Evolutionary conservation across 2,113 vertebrate species (phyloP).

Genomic region (Cyprinodon brontotheroides): DNA sequence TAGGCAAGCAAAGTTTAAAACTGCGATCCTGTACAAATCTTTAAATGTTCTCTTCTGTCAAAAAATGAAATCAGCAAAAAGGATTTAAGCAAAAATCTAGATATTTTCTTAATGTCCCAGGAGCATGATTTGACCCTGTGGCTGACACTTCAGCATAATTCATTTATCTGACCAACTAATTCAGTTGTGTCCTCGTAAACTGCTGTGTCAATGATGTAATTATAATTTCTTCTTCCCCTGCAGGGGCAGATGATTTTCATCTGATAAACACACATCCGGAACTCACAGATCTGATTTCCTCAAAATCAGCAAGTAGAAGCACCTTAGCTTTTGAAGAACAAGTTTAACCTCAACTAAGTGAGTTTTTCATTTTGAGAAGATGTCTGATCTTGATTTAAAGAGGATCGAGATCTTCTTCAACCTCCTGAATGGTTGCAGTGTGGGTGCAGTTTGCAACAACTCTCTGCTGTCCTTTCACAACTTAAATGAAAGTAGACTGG

Average conservation of each 20-base stretch:
- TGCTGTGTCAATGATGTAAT: conserved; percentile 60
- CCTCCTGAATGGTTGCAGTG: conserved; percentile 41
- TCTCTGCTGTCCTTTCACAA: conserved; percentile 50
- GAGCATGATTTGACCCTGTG: conserved; percentile 47
- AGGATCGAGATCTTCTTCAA: conserved; percentile 40
- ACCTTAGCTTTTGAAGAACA: neutral
- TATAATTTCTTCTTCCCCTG: conserved; percentile 70
- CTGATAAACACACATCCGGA: conserved; percentile 45
- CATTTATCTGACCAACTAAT: conserved; percentile 71
- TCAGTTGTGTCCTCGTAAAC: conserved; percentile 58
- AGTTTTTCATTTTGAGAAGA: conserved; percentile 11
- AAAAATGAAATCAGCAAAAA: neutral
- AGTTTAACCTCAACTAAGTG: neutral
- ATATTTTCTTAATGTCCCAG: conserved; percentile 17
- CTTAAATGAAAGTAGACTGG: conserved; percentile 25
- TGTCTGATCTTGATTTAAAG: conserved; percentile 59
- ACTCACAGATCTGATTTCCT: conserved; percentile 25
- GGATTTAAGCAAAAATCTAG: neutral
- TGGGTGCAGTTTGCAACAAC: conserved; percentile 45
- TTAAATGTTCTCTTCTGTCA: neutral
- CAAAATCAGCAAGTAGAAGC: conserved; percentile 21
- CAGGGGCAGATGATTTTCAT: conserved; percentile 56
- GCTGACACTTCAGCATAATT: conserved; percentile 65
- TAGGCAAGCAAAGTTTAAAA: neutral
- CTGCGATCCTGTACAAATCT: neutral